A percentile compares a stretch with the other conserved stretches of the same genome.
These are phyloP conservation scores for Lutra lutra DNA, from an alignment of 2,797 vertebrate species.

Conservation along the genomic window DNA sequence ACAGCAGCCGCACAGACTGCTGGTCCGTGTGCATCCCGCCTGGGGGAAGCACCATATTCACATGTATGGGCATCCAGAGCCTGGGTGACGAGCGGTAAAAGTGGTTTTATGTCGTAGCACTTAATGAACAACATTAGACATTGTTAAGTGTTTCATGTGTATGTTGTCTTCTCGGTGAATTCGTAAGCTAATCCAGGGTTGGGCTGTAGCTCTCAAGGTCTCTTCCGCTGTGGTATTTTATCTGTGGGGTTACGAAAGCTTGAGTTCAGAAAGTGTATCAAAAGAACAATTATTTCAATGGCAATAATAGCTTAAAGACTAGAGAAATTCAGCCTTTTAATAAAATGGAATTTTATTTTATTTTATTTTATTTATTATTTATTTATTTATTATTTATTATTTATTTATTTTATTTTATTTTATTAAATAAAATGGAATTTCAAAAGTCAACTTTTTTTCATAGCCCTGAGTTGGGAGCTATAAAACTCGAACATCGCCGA, in stretches of 20 bases:
- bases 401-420: too few species aligned
- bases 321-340: constrained; percentile 2
- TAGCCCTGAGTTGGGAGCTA: not conserved
- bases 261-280: not conserved
- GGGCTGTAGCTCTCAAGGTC: not conserved
- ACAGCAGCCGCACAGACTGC: not conserved
- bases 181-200: not conserved
- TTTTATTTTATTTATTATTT: too few species aligned
- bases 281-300: not conserved
- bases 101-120: not conserved
- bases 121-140: not conserved
- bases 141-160: not conserved
- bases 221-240: not conserved
- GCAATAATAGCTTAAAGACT: not conserved
- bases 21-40: not conserved
- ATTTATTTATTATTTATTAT: too few species aligned
- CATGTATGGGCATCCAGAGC: not conserved
- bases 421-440: too few species aligned
- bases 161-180: not conserved
- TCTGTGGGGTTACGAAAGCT: not conserved
- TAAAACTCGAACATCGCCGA: constrained; percentile 42
- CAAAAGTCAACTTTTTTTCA: constrained; percentile 46
- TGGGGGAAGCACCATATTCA: not conserved
- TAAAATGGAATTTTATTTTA: constrained; percentile 1
- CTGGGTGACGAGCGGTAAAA: not conserved